These are phyloP conservation scores for Athalia circularis DNA, from an alignment of 2,888 invertebrate species.

Conservation along the genomic window DNA sequence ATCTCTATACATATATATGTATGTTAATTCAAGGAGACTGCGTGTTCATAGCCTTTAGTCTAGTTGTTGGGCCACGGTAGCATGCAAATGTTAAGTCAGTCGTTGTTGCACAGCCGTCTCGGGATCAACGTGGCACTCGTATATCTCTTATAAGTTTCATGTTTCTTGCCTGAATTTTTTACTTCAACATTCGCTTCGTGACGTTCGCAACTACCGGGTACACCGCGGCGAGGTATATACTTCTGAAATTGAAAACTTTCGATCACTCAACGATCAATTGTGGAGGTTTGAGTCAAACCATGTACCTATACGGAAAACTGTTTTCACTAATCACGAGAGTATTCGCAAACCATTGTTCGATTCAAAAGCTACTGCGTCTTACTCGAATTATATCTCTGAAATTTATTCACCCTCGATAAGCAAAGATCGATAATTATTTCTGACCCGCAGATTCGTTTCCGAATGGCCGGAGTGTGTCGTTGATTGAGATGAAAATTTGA, in stretches of 20 bases:
- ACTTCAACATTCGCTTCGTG: background rate
- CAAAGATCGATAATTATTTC: too few relatives aligned
- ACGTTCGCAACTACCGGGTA: background rate
- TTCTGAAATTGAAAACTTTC: background rate
- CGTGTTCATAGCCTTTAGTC: slow-evolving; percentile 29
- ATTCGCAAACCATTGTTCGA: too few relatives aligned
- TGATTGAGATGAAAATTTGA: slow-evolving; percentile 20
- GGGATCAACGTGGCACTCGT: slow-evolving; percentile 28
- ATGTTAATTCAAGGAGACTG: slow-evolving; percentile 39
- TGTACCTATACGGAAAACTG: too few relatives aligned
- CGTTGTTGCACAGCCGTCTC: slow-evolving; percentile 29
- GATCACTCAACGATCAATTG: background rate
- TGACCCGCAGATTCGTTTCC: slow-evolving; percentile 9
- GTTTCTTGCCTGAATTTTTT: slow-evolving; percentile 3
- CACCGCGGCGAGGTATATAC: background rate
- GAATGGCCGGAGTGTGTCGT: slow-evolving; percentile 17
- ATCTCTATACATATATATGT: background rate
- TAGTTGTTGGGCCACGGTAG: slow-evolving; percentile 17
- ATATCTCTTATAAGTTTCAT: slow-evolving; percentile 18
- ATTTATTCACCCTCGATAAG: too few relatives aligned
- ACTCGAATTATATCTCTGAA: too few relatives aligned
- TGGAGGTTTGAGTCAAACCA: too few relatives aligned
- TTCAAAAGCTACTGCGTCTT: too few relatives aligned
- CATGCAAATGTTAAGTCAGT: slow-evolving; percentile 32
- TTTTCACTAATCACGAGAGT: too few relatives aligned